phyloP scores from a whole-genome alignment of 1,140 invertebrate genomes.

The Trinorchestia longiramus region DNA sequence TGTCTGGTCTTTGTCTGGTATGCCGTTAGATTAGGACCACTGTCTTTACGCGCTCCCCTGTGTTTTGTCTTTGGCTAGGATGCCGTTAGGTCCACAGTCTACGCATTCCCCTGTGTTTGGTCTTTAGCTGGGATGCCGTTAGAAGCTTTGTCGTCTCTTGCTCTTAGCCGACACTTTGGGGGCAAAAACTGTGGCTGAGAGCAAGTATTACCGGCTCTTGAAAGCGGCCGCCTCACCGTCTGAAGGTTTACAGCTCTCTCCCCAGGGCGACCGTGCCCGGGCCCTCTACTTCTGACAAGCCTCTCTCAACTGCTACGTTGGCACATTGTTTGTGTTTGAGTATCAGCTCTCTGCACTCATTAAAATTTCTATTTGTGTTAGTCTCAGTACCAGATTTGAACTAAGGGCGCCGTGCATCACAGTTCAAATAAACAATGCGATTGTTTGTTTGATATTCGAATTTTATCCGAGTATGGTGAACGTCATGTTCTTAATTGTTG shows the following conservation, averaged over 20 bases:
- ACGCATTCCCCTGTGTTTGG: conserved; percentile 2
- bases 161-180: conserved; percentile 13
- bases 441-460: background rate
- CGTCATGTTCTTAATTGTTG: background rate
- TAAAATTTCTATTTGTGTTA: background rate
- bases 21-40: conserved; percentile 31
- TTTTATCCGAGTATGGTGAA: background rate
- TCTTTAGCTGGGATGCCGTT: conserved; percentile 15
- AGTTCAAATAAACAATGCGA: background rate
- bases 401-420: background rate
- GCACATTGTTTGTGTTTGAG: background rate
- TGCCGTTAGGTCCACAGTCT: conserved; percentile 12
- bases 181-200: conserved; percentile 1
- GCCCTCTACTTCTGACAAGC: background rate
- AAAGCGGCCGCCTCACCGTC: background rate
- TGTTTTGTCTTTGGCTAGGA: background rate
- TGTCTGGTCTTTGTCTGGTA: background rate
- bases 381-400: background rate
- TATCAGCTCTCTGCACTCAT: background rate
- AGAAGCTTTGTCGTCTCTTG: conserved; percentile 11
- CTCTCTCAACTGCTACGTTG: background rate
- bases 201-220: conserved; percentile 18
- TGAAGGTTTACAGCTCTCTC: background rate
- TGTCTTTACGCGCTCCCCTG: background rate
- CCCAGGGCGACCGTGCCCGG: background rate